A percentile compares a stretch with the other conserved stretches of the same genome.
phyloP scores from a whole-genome alignment of 2,888 invertebrate genomes.

The Zelleria hepariella region DNA sequence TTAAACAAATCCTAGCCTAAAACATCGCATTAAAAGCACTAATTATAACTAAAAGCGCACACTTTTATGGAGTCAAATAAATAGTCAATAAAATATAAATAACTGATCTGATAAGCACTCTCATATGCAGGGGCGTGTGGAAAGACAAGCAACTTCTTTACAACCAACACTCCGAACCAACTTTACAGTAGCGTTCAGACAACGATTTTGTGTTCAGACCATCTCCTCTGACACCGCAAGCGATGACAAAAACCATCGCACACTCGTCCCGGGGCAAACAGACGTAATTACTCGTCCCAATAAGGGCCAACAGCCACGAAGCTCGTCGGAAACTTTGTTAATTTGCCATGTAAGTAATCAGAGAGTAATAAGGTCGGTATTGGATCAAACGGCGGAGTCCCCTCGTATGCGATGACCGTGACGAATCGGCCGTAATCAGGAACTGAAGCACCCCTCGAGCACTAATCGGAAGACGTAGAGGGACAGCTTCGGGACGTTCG shows the following conservation, averaged over 20 bases:
- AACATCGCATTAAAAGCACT: neutral
- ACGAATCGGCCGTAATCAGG: neutral
- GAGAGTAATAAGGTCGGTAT: neutral
- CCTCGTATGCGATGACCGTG: neutral
- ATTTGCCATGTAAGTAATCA: neutral
- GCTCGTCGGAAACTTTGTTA: neutral
- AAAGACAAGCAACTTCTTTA: too few relatives aligned
- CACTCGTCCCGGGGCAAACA: too few relatives aligned
- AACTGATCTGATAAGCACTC: too few relatives aligned
- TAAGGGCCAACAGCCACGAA: neutral
- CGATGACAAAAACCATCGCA: too few relatives aligned
- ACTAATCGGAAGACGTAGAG: neutral
- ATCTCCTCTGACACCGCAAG: too few relatives aligned
- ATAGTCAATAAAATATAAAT: too few relatives aligned
- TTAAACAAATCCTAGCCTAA: neutral
- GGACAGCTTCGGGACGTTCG: neutral
- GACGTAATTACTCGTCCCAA: neutral
- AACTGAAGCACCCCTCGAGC: neutral
- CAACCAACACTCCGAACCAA: too few relatives aligned
- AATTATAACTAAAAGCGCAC: too few relatives aligned
- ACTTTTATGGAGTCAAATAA: too few relatives aligned
- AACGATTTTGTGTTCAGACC: too few relatives aligned
- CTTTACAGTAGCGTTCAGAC: too few relatives aligned
- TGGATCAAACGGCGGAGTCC: neutral
- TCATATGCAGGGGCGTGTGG: too few relatives aligned